Conservation (phyloP, 2,113 vertebrate species). For the Nesogale talazaci region DNA sequence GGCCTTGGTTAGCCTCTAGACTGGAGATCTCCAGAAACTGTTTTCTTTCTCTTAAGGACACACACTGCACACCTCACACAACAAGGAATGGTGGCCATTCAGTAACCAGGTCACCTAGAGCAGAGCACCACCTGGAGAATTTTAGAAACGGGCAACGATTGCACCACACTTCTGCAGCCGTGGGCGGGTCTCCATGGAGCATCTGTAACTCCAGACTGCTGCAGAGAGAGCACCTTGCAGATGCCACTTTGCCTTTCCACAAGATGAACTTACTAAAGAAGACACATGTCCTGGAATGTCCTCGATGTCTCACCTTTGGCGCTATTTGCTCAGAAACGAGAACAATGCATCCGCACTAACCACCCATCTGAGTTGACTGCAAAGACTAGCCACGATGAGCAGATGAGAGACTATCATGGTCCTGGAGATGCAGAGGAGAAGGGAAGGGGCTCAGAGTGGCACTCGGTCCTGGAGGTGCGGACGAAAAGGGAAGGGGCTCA, state of each 20-base stretch:
- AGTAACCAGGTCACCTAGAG: not conserved
- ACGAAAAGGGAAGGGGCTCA: too few species aligned
- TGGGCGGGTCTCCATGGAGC: not conserved
- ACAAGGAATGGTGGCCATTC: not conserved
- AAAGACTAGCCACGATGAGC: too few species aligned
- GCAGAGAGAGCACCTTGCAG: not conserved
- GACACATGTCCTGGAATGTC: slow-evolving; percentile 24
- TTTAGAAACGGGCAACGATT: not conserved
- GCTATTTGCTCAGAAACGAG: not conserved
- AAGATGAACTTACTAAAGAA: not conserved
- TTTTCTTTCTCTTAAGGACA: not conserved
- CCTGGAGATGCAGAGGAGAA: too few species aligned
- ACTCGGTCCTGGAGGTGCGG: too few species aligned
- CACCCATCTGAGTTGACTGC: too few species aligned
- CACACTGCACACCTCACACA: not conserved
- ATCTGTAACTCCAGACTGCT: not conserved
- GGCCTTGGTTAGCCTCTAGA: not conserved
- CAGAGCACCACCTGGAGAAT: not conserved
- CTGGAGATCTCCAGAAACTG: not conserved
- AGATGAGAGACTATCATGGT: too few species aligned
- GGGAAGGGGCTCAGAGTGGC: not conserved
- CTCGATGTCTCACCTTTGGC: not conserved
- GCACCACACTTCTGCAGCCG: not conserved
- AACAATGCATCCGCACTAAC: not conserved
- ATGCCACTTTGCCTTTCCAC: not conserved